Conservation (phyloP, 2,113 vertebrate genomes). For the Varanus salvator region DNA sequence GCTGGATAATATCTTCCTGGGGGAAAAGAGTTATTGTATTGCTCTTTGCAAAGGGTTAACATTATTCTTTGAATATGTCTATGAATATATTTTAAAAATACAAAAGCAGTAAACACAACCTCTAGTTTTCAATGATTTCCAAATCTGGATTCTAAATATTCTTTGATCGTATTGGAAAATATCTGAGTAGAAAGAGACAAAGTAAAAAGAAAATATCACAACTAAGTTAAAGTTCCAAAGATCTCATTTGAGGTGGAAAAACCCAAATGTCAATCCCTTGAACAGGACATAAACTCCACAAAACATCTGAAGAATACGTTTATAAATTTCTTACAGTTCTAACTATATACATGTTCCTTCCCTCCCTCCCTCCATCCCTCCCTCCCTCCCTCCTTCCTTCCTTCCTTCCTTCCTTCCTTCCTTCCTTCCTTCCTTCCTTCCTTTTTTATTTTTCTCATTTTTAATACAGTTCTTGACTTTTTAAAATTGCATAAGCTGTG, state of each 20-base stretch:
- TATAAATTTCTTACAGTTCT: slow-evolving; percentile 52
- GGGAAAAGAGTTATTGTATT: slow-evolving; percentile 53
- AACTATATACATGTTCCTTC: slow-evolving; percentile 45
- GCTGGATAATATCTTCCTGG: slow-evolving; percentile 34
- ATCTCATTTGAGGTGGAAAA: slow-evolving; percentile 37
- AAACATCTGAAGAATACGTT: slow-evolving; percentile 51
- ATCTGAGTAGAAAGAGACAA: slow-evolving; percentile 57
- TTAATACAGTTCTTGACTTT: slow-evolving; percentile 44
- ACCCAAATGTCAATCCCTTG: slow-evolving; percentile 35
- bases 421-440: too few species aligned
- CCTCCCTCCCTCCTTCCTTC: too few species aligned
- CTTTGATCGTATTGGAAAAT: slow-evolving; percentile 59
- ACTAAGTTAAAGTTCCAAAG: slow-evolving; percentile 44
- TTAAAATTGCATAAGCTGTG: slow-evolving; percentile 23
- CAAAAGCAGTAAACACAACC: slow-evolving; percentile 60
- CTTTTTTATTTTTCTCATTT: too few species aligned
- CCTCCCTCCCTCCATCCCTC: too few species aligned
- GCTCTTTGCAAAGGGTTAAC: slow-evolving; percentile 44
- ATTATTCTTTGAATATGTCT: slow-evolving; percentile 67
- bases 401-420: too few species aligned
- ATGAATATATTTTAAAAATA: slow-evolving; percentile 70
- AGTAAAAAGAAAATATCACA: slow-evolving; percentile 57
- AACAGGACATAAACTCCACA: slow-evolving; percentile 55
- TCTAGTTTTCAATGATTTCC: slow-evolving; percentile 58
- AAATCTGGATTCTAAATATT: slow-evolving; percentile 52